Base-by-base conservation (phyloP, 1,140 invertebrate genomes). In the Trialeurodes vaporariorum region DNA sequence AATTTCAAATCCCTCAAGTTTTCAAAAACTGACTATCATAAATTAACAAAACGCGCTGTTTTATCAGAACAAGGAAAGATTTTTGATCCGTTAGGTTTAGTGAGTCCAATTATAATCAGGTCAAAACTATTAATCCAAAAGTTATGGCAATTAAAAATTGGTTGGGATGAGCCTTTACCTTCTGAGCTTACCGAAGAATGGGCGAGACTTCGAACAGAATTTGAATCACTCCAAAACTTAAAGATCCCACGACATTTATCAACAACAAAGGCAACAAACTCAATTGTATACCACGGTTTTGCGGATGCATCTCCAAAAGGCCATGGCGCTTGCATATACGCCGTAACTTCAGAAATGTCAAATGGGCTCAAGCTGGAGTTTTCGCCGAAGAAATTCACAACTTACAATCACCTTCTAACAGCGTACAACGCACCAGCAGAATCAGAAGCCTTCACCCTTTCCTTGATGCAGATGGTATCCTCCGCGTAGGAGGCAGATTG, bases 101-200 rank as follows among this genome's bases (percentile, higher is more conserved):
- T 81, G 1, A 70, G 74, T 1, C 81, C 80, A 22, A 67, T 77
- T 0, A 74, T 77, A 1, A 72, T 81, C 1, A 68, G 25, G 9
- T 73, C 75, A 17, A 82, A 82, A 73, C 75, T 81, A 0, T 68
- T 81, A 0, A 75, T 82, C n/a, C 80, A 82, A 73, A 68, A 75
- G 27, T 49, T 82, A 2, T 79, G 79, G 79, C 27, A 74, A n/a
- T 12, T 66, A n/a, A 67, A 73, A 12, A 12, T 73, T 2, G 71
- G 69, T 5, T 81, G 79, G 79, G 79, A 81, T n/a, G 67, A n/a
- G n/a, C n/a, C n/a, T n/a, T n/a, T n/a, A n/a, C n/a, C n/a, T n/a
- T n/a, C n/a, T n/a, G n/a, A n/a, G n/a, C n/a, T n/a, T n/a, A n/a
- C n/a, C n/a, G n/a, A n/a, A n/a, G n/a, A n/a, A n/a, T n/a, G n/a